phyloP scores from a whole-genome alignment of 2,888 invertebrate genomes.

The Gymnocheta viridis region DNA sequence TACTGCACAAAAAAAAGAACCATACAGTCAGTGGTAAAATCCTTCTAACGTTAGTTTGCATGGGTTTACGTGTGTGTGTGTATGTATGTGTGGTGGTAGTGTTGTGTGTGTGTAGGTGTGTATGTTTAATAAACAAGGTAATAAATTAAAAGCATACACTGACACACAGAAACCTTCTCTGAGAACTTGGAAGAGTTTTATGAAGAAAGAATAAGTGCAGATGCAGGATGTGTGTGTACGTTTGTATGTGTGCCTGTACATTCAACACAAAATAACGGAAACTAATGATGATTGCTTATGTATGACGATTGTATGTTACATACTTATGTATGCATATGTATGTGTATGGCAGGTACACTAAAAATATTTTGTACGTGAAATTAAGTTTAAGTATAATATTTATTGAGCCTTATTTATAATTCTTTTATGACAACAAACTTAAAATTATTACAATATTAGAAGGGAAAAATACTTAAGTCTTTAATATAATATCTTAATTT shows the following conservation, averaged over 20 bases:
- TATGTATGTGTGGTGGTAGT: background rate
- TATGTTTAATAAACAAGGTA: slow-evolving; percentile 42
- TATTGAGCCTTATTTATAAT: too few species aligned
- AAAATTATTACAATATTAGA: too few species aligned
- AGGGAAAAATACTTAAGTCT: too few species aligned
- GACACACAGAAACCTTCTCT: slow-evolving; percentile 1
- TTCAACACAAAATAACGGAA: slow-evolving; percentile 38
- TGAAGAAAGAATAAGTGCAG: background rate
- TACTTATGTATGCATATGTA: background rate
- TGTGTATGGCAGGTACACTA: too few species aligned
- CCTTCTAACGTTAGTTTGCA: background rate
- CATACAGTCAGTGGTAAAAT: background rate
- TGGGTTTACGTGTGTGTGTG: background rate
- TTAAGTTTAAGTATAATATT: too few species aligned
- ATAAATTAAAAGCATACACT: slow-evolving; percentile 47
- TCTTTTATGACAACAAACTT: too few species aligned
- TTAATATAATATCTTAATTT: too few species aligned
- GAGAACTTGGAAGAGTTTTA: background rate
- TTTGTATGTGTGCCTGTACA: background rate
- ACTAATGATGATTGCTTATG: slow-evolving; percentile 53
- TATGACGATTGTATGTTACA: background rate
- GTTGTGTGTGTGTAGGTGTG: background rate
- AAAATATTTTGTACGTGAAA: too few species aligned
- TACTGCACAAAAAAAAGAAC: background rate
- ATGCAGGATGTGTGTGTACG: background rate